Percentiles rank a stretch among this genome's conserved stretches.
phyloP scores from a whole-genome alignment of 1,140 invertebrate species.

The Wiebesia pumilae region DNA sequence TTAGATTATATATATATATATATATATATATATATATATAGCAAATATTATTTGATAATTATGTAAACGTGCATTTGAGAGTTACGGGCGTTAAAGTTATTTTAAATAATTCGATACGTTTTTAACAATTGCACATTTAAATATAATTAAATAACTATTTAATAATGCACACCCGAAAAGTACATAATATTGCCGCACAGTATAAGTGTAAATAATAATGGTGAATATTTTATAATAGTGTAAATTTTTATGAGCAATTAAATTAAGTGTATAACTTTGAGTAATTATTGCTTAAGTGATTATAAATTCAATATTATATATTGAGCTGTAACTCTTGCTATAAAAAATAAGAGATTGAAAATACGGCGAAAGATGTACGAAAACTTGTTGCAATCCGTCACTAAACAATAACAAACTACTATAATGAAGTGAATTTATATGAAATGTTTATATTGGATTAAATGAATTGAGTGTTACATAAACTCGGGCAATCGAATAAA shows the following conservation, averaged over 20 bases:
- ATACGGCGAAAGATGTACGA: background rate
- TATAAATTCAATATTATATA: background rate
- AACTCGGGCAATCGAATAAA: slow-evolving; percentile 13
- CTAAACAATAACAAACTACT: slow-evolving; percentile 21
- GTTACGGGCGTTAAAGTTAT: background rate
- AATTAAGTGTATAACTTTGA: background rate
- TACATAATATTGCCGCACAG: too few species aligned
- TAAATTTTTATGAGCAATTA: too few species aligned
- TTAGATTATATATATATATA: slow-evolving; percentile 41
- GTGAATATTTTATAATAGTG: too few species aligned
- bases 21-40: too few species aligned
- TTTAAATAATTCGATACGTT: background rate
- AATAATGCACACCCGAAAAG: too few species aligned
- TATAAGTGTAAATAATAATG: too few species aligned
- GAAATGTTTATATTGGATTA: slow-evolving; percentile 17
- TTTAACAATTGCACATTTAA: too few species aligned
- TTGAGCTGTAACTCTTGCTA: background rate
- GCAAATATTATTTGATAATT: background rate
- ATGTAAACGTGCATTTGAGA: background rate
- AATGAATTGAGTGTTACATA: slow-evolving; percentile 39
- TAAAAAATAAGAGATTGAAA: background rate
- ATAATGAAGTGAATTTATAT: slow-evolving; percentile 30
- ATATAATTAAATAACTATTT: too few species aligned
- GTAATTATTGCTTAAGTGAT: background rate
- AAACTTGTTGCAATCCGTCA: background rate